Evolutionary conservation across 2,797 vertebrate species (phyloP), one percentile per base, ranked within the genome.

Genomic region (Sibirionetta formosa): DNA sequence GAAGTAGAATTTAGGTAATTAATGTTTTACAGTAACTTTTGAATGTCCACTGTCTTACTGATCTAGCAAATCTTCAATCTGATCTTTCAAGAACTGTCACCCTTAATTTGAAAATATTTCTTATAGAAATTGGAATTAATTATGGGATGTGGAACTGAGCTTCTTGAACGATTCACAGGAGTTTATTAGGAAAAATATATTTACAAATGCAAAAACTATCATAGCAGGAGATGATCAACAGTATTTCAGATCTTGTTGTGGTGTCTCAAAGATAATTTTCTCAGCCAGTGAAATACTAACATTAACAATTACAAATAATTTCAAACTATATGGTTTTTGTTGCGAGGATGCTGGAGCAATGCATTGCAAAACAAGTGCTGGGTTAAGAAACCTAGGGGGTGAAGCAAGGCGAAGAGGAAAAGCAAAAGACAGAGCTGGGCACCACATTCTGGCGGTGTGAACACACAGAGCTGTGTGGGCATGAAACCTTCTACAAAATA

Each of bases 101-200:
- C 68, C 35, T 87, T 86, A 48, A 86, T 90, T 91, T 95, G 36
- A 48, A 63, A 66, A 35, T 22, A n/a, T 81, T 58, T 82, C 69
- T 66, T 92, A 48, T 46, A 69, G 89, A 63, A 93, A 65, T 77
- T 7, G 16, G 35, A 83, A 82, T 73, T 50, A 56, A 60, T 68
- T 61, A 50, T 38, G 36, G 48, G 40, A 61, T 2, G 2, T 16
- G 53, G 42, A 93, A 71, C 36, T 83, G 33, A 7, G 26, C 54
- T 78, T 82, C 51, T 72, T 14, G 75, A 69, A 44, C 38, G 12
- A 81, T 76, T 86, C n/a, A 23, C 7, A 31, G 26, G 1, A 2
- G 3, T 40, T 76, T 73, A 24, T 54, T 31, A 33, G 19, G 24
- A 51, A 80, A 92, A 92, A 13, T 22, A n/a, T 18, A 46, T 60